phyloP scores from a whole-genome alignment of 2,797 vertebrate species.

The Cossypha niveicapilla region DNA sequence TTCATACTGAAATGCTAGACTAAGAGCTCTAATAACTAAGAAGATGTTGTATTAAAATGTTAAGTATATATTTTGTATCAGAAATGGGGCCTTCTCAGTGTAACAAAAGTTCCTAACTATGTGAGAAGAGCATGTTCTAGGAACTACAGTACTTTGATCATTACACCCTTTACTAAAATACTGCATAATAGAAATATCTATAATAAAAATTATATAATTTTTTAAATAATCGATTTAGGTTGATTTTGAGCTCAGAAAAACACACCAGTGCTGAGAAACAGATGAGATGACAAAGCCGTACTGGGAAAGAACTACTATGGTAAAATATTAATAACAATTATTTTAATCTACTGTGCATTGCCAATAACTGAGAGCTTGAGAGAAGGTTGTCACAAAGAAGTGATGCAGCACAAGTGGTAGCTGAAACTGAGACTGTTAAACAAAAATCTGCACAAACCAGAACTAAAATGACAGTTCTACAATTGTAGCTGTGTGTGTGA shows the following conservation, averaged over 20 bases:
- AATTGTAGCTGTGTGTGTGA: not conserved
- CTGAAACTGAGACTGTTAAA: conserved; percentile 18
- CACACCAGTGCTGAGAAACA: not conserved
- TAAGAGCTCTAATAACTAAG: not conserved
- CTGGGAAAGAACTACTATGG: not conserved
- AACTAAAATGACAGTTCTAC: conserved; percentile 42
- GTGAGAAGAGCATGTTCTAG: not conserved
- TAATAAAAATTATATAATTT: not conserved
- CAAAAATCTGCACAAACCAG: conserved; percentile 19
- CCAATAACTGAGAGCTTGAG: not conserved
- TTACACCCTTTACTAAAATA: not conserved
- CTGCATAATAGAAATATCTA: not conserved
- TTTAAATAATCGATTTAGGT: not conserved
- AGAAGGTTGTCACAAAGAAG: not conserved
- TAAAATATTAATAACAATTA: conserved; percentile 4
- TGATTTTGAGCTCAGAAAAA: not conserved
- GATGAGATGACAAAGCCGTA: not conserved
- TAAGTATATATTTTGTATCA: not conserved
- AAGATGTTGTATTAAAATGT: not conserved
- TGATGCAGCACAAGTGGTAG: not conserved
- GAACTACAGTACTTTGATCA: not conserved
- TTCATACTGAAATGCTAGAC: not conserved
- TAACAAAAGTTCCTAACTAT: not conserved
- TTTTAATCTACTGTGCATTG: not conserved
- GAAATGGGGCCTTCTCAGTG: not conserved